These are phyloP conservation scores for Saccostrea echinata DNA, from an alignment of 1,140 invertebrate species.

Conservation along the genomic window DNA sequence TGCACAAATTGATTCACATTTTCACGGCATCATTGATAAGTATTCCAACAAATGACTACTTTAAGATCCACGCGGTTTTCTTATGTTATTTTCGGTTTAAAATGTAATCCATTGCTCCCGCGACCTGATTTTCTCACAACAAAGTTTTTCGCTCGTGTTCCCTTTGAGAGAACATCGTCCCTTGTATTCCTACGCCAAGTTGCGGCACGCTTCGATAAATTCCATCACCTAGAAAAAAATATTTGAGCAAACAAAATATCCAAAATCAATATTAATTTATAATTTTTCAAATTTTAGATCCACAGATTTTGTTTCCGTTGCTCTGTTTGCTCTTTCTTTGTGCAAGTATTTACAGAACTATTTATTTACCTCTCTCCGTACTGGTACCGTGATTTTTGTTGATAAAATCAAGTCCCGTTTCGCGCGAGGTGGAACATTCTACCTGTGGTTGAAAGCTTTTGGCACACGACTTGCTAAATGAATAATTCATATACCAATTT, in stretches of 20 bases:
- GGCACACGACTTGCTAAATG: slow-evolving; percentile 20
- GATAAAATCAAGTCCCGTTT: slow-evolving; percentile 6
- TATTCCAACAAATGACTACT: slow-evolving; percentile 4
- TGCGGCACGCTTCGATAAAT: slow-evolving; percentile 42
- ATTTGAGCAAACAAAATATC: not conserved
- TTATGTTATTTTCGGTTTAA: slow-evolving; percentile 29
- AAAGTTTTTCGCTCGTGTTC: slow-evolving; percentile 16
- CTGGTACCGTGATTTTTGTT: slow-evolving; percentile 18
- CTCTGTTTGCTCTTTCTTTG: not conserved
- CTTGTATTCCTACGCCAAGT: slow-evolving; percentile 37
- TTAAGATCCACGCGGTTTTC: slow-evolving; percentile 23
- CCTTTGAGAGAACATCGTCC: slow-evolving; percentile 34
- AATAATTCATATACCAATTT: slow-evolving; percentile 30
- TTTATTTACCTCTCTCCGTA: slow-evolving; percentile 6
- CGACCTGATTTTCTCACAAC: slow-evolving; percentile 36
- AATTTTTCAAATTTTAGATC: not conserved
- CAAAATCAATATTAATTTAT: not conserved
- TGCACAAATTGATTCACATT: slow-evolving; percentile 37
- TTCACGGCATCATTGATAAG: slow-evolving; percentile 12
- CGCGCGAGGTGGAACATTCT: slow-evolving; percentile 29
- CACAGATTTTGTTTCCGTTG: not conserved
- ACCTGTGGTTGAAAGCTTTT: not conserved
- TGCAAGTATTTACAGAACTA: slow-evolving; percentile 21
- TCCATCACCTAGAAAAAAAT: not conserved
- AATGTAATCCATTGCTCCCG: slow-evolving; percentile 44